Evolutionary conservation across 2,888 invertebrate species (phyloP).

Genomic region (Ischnus inquisitorius): DNA sequence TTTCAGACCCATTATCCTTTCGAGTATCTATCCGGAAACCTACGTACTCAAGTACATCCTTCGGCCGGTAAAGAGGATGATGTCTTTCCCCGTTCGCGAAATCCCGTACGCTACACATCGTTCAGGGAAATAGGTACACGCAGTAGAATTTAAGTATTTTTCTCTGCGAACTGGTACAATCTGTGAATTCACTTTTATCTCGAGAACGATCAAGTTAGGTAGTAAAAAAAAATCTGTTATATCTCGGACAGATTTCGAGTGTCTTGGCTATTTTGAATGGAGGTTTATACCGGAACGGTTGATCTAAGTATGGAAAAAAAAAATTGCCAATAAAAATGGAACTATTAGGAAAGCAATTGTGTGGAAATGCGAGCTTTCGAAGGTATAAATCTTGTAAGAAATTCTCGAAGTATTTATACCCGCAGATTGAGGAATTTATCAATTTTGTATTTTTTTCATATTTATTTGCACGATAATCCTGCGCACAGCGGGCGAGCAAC

Average conservation of each 20-base stretch:
- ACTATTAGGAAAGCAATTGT: too few relatives aligned
- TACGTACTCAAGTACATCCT: constrained; percentile 6
- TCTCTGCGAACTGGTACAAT: background rate
- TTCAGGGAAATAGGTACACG: constrained; percentile 6
- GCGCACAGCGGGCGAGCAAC: too few relatives aligned
- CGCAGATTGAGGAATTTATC: too few relatives aligned
- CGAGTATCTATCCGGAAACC: constrained; percentile 7
- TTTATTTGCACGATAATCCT: too few relatives aligned
- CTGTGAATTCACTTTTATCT: background rate
- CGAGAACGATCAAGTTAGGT: background rate
- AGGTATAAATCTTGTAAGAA: too few relatives aligned
- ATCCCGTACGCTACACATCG: constrained; percentile 3
- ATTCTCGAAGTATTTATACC: too few relatives aligned
- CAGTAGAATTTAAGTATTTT: background rate
- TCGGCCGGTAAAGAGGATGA: constrained; percentile 6
- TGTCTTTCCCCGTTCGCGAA: constrained; percentile 6
- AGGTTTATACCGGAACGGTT: too few relatives aligned
- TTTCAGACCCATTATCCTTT: constrained; percentile 31
- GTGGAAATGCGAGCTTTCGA: too few relatives aligned
- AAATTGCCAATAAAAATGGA: too few relatives aligned
- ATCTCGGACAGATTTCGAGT: background rate
- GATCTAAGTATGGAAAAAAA: too few relatives aligned
- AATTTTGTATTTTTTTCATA: too few relatives aligned
- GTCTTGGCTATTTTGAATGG: background rate
- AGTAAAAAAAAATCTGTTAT: background rate